phyloP scores from a whole-genome alignment of 2,888 invertebrate genomes.

The Chaetogeoica ovagalla region DNA sequence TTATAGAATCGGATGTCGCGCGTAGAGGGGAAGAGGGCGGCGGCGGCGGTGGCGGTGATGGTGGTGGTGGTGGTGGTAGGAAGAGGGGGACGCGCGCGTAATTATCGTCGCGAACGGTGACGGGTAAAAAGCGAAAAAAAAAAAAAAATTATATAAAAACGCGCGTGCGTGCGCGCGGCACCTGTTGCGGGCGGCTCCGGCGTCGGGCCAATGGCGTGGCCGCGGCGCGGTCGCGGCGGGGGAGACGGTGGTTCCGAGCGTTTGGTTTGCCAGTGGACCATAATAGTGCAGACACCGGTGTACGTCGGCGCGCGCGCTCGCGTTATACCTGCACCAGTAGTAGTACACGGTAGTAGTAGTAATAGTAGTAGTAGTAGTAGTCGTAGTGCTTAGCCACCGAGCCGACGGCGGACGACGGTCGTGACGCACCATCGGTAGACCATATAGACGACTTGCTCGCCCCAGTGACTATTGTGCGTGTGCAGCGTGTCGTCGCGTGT shows the following conservation, averaged over 20 bases:
- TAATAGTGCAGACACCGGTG: conserved; percentile 39
- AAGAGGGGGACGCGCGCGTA: no score
- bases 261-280: conserved; percentile 56
- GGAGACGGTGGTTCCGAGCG: conserved; percentile 50
- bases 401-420: conserved; percentile 51
- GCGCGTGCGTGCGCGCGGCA: conserved; percentile 18
- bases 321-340: conserved; percentile 8
- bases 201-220: conserved; percentile 48
- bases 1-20: no score
- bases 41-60: no score
- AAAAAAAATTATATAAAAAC: no score
- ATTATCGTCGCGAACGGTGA: no score
- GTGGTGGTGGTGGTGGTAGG: no score
- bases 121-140: no score
- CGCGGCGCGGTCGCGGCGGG: conserved; percentile 13
- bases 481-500: neutral
- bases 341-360: no score
- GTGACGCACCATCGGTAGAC: conserved; percentile 53
- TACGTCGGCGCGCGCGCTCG: conserved; percentile 24
- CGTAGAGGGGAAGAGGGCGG: no score
- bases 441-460: conserved; percentile 41
- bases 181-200: conserved; percentile 52
- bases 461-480: conserved; percentile 11
- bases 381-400: conserved; percentile 42
- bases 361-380: no score